Conservation (phyloP, 2,797 vertebrate species). For the Gallinago stenura region DNA sequence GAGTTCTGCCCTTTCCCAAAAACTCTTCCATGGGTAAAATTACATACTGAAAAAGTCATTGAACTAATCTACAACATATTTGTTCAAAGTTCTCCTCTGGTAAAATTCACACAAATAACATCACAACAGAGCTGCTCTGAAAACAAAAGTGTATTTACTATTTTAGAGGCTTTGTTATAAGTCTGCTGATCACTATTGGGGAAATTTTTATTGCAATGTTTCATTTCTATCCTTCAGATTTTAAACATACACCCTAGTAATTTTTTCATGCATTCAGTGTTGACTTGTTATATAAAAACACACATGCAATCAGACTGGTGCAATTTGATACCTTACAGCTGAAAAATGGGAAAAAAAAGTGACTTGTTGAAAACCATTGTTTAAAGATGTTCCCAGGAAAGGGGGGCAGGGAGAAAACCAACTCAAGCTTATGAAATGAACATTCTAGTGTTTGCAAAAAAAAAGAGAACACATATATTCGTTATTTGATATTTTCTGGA, state of each 20-base stretch:
- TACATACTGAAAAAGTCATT: slow-evolving; percentile 37
- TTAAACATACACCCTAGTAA: neutral
- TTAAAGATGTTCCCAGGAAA: slow-evolving; percentile 53
- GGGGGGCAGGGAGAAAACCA: neutral
- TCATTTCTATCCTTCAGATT: neutral
- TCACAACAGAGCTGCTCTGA: slow-evolving; percentile 1
- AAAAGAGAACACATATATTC: neutral
- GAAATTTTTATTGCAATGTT: neutral
- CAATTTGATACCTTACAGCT: slow-evolving; percentile 45
- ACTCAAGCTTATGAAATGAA: neutral
- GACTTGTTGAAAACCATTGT: slow-evolving; percentile 62
- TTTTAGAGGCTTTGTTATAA: neutral
- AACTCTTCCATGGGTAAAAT: neutral
- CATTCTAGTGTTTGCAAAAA: neutral
- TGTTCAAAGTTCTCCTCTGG: slow-evolving; percentile 22
- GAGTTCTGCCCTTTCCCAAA: slow-evolving; percentile 25
- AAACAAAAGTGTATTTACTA: neutral
- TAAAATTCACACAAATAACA: slow-evolving; percentile 4
- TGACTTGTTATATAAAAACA: slow-evolving; percentile 50
- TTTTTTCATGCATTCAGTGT: slow-evolving; percentile 6
- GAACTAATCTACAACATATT: slow-evolving; percentile 30
- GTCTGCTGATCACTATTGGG: neutral
- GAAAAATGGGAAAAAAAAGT: neutral
- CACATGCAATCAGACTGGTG: slow-evolving; percentile 4
- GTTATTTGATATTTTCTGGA: neutral